Percentiles rank a stretch among this genome's conserved stretches.
These are phyloP conservation scores for Autographa pulchrina DNA, from an alignment of 2,888 invertebrate genomes.

Conservation along the genomic window DNA sequence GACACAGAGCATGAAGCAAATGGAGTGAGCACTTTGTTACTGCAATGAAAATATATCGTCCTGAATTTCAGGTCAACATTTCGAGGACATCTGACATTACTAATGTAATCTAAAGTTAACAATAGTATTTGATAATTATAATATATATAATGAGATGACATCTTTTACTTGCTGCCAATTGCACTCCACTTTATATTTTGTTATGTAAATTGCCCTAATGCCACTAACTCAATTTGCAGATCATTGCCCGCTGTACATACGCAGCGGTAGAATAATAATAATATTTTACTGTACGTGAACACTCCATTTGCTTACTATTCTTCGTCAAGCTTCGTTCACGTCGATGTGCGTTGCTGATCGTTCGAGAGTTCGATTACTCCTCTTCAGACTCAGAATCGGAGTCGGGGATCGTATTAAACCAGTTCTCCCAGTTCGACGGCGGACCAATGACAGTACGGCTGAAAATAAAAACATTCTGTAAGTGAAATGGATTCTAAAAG, in stretches of 20 bases:
- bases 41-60: neutral
- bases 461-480: constrained; percentile 41
- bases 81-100: too few relatives aligned
- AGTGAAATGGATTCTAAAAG: too few relatives aligned
- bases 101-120: too few relatives aligned
- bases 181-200: too few relatives aligned
- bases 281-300: neutral
- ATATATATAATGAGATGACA: too few relatives aligned
- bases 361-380: constrained; percentile 63
- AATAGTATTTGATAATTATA: too few relatives aligned
- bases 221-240: neutral
- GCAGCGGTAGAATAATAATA: too few relatives aligned
- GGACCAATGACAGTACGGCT: constrained; percentile 85
- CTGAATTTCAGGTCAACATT: neutral
- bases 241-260: neutral
- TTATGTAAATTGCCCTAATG: too few relatives aligned
- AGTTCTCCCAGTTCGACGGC: constrained; percentile 88
- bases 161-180: too few relatives aligned
- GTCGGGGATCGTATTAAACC: constrained; percentile 91
- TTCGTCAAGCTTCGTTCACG: constrained; percentile 10
- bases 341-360: constrained; percentile 37
- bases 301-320: constrained; percentile 23
- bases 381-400: constrained; percentile 87
- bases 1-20: constrained; percentile 27
- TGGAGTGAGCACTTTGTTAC: constrained; percentile 8